Conservation (phyloP, 2,797 vertebrate species). For the Helarctos malayanus region DNA sequence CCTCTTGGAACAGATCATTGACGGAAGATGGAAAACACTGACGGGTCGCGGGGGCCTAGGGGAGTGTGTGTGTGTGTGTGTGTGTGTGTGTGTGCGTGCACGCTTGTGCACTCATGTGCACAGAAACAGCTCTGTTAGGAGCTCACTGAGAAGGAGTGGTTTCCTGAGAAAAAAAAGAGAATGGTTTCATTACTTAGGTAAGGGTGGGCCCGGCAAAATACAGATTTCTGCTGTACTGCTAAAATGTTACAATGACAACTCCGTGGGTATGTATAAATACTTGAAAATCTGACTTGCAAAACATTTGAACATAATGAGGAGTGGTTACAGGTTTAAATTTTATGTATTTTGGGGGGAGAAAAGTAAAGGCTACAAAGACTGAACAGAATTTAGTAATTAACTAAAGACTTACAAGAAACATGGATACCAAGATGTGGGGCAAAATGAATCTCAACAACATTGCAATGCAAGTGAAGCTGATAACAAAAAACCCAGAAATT, state of each 20-base stretch:
- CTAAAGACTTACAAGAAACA: not conserved
- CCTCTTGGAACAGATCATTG: not conserved
- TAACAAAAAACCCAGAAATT: conserved; percentile 17
- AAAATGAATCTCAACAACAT: conserved; percentile 3
- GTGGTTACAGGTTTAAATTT: not conserved
- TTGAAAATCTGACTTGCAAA: not conserved
- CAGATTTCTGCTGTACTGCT: not conserved
- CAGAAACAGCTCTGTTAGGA: not conserved
- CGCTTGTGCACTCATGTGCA: too few relatives aligned
- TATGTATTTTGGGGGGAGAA: not conserved
- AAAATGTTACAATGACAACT: not conserved
- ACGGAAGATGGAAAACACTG: not conserved
- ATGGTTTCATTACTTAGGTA: not conserved
- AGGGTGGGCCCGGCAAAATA: not conserved
- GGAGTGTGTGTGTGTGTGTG: not conserved
- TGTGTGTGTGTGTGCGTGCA: rapidly evolving
- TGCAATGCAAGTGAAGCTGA: not conserved
- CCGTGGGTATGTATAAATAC: not conserved
- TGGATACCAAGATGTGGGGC: not conserved
- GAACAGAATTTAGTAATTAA: conserved; percentile 24
- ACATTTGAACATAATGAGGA: not conserved
- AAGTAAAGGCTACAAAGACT: not conserved
- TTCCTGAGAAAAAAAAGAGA: conserved; percentile 21
- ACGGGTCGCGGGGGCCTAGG: not conserved
- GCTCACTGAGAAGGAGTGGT: not conserved